phyloP scores from a whole-genome alignment of 2,797 vertebrate genomes.

The Rhincodon typus region DNA sequence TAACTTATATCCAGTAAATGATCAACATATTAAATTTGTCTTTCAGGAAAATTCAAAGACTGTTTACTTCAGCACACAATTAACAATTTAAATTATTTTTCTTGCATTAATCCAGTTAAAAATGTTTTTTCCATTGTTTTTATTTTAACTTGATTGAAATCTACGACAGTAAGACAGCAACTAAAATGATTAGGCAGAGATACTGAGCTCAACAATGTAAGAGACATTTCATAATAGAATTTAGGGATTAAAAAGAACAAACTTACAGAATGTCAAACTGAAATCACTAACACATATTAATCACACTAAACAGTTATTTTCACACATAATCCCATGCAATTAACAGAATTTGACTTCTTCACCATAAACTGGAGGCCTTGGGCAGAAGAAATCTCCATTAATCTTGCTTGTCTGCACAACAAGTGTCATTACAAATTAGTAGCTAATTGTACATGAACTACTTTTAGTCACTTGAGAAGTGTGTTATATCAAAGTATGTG shows the following conservation, averaged over 20 bases:
- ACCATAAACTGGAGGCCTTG: constrained; percentile 8
- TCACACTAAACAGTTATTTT: neutral
- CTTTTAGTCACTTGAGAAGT: neutral
- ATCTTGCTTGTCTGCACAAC: neutral
- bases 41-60: neutral
- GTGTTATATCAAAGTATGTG: neutral
- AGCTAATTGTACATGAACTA: neutral
- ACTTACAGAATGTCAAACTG: neutral
- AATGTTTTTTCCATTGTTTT: neutral
- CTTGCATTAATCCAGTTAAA: neutral
- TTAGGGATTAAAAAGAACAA: neutral
- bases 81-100: neutral
- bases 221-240: neutral
- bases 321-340: neutral
- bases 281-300: neutral
- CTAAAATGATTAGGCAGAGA: neutral
- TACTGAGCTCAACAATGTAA: neutral
- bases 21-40: neutral
- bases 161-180: neutral
- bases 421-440: constrained; percentile 1
- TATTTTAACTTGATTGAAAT: neutral
- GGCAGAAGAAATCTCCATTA: neutral
- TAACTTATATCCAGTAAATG: too few species aligned
- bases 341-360: neutral
- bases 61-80: neutral